Base-by-base conservation (phyloP, 2,888 invertebrate genomes). In the Rhyacophila evoluta region DNA sequence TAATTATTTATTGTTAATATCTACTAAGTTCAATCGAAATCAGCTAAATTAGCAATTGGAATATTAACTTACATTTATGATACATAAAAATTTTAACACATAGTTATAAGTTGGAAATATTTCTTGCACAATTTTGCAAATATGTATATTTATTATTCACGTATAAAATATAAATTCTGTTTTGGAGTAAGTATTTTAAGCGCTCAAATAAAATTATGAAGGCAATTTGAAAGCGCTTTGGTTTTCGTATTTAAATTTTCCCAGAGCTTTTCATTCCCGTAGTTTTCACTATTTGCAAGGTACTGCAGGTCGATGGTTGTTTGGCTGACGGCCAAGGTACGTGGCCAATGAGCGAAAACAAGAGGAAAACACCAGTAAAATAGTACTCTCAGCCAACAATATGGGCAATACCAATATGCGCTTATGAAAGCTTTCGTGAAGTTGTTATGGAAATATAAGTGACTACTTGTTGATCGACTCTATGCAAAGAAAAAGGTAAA, bases 351-450 rank as follows among this genome's bases (percentile, higher is more conserved):
- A 37, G 36, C 68, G 39, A 67, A 72, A 69, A 37, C 77, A 77
- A 38, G 71, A 39, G 71, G 29, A 76, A 39, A 76, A 77, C 67
- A 73, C 25, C 77, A 72, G 73, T 77, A 37, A 77, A 73, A 39
- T 77, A 36, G 74, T 74, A 37, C 68, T 68, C 68, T 36, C 15
- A 74, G 68, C 68, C 72, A 36, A 55, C 73, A 41, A 72, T 67
- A 76, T 68, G 72, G 79, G 75, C 79, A 76, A 79, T 79, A 77
- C 74, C 79, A 77, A 79, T 79, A 77, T 77, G 72, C n/a, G n/a
- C 70, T 79, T 75, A 79, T 73, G 75, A 37, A 74, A 37, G 39
- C 76, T 69, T 75, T 39, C 55, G 36, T 68, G 68, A 12, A 39
- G 67, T 67, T 75, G 77, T 74, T 79, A 79, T 79, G 79, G 74